These are phyloP conservation scores for Corvus hawaiiensis DNA, from an alignment of 2,113 vertebrate genomes.

Conservation along the genomic window DNA sequence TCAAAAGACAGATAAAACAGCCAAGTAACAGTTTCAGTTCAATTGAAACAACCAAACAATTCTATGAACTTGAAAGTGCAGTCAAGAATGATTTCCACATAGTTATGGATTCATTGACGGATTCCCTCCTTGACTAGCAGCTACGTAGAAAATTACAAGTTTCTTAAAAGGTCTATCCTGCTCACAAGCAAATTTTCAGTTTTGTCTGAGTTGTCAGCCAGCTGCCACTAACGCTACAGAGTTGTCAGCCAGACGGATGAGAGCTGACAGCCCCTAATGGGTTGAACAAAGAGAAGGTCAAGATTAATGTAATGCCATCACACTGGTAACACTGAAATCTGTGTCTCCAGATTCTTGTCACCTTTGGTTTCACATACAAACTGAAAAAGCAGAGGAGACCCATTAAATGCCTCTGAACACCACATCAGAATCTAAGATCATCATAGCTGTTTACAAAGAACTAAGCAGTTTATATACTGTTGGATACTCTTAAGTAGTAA, in stretches of 20 bases:
- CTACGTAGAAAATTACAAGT: not conserved
- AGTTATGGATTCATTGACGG: not conserved
- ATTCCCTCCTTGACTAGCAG: not conserved
- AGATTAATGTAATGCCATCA: not conserved
- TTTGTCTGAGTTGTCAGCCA: not conserved
- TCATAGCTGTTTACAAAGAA: not conserved
- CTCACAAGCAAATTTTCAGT: not conserved
- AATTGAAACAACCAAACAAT: not conserved
- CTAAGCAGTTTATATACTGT: not conserved
- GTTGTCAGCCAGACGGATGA: not conserved
- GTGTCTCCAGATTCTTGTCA: not conserved
- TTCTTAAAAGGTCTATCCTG: not conserved
- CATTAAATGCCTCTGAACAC: not conserved
- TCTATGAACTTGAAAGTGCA: not conserved
- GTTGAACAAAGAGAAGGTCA: not conserved
- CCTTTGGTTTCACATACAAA: not conserved
- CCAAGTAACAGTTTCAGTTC: not conserved
- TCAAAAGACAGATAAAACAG: not conserved
- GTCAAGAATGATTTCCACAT: not conserved
- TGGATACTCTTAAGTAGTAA: not conserved
- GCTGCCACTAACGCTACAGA: not conserved
- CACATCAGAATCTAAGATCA: not conserved
- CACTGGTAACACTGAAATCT: not conserved
- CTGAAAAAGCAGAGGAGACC: not conserved
- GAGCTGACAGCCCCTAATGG: not conserved